phyloP scores from a whole-genome alignment of 2,113 vertebrate genomes.

The Hydropotes inermis region DNA sequence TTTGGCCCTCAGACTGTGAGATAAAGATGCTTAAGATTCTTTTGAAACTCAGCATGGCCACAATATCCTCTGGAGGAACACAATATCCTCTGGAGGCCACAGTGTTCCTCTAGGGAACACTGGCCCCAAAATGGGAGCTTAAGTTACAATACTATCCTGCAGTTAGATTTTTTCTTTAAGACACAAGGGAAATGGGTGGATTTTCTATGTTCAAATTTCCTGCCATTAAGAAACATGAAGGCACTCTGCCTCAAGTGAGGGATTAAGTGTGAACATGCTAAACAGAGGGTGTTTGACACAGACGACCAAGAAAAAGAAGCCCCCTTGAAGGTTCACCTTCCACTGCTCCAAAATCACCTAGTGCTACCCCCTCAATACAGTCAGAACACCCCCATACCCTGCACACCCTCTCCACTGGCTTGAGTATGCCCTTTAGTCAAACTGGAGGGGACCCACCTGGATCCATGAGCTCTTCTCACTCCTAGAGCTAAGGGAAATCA shows the following conservation, averaged over 20 bases:
- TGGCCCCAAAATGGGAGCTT: background rate
- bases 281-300: background rate
- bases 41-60: background rate
- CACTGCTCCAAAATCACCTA: background rate
- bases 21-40: background rate
- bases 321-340: background rate
- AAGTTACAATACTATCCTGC: background rate
- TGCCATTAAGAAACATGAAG: background rate
- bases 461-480: background rate
- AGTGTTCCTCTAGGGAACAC: background rate
- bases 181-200: background rate
- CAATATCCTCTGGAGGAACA: background rate
- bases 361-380: background rate
- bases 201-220: background rate
- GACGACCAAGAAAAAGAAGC: background rate
- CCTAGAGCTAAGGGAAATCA: background rate
- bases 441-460: background rate
- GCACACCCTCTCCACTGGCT: background rate
- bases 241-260: background rate
- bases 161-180: background rate
- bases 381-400: background rate
- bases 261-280: rapidly evolving
- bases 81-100: background rate
- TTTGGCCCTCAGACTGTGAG: background rate
- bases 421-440: background rate